These are phyloP conservation scores for Cnemophilus loriae DNA, from an alignment of 2,113 vertebrate genomes.

Conservation along the genomic window DNA sequence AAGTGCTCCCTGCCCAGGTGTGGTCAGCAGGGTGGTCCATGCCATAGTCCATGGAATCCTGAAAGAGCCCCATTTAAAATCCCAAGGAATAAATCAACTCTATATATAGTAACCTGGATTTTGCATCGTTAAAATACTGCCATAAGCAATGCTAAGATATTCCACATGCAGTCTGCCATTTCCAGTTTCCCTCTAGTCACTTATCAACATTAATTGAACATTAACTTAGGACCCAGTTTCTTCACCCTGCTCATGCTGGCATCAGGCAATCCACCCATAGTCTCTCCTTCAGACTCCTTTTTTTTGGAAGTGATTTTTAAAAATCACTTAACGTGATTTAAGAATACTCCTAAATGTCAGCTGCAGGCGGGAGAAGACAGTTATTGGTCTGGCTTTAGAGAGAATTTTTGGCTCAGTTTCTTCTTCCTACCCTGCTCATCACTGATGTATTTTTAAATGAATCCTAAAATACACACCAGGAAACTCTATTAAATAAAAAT, in stretches of 20 bases:
- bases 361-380: constrained; percentile 38
- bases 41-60: not conserved
- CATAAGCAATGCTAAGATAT: not conserved
- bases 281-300: constrained; percentile 3
- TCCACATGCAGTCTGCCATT: not conserved
- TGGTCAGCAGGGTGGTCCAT: not conserved
- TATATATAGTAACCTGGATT: not conserved
- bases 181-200: not conserved
- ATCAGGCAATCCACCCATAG: not conserved
- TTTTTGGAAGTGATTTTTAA: constrained; percentile 56
- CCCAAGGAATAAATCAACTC: not conserved
- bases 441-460: constrained; percentile 66
- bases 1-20: not conserved
- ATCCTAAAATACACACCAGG: constrained; percentile 51
- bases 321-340: constrained; percentile 54
- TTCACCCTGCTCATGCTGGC: not conserved
- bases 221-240: not conserved
- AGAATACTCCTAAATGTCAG: constrained; percentile 49
- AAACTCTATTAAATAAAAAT: constrained; percentile 64
- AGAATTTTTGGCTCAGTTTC: constrained; percentile 42
- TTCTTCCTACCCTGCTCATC: constrained; percentile 26
- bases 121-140: not conserved
- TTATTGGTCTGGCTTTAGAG: constrained; percentile 48
- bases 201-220: constrained; percentile 31
- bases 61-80: not conserved